Percentiles rank a stretch among this genome's conserved stretches.
These are phyloP conservation scores for Gnathonemus longibarbis DNA, from an alignment of 2,113 vertebrate species.

Conservation along the genomic window DNA sequence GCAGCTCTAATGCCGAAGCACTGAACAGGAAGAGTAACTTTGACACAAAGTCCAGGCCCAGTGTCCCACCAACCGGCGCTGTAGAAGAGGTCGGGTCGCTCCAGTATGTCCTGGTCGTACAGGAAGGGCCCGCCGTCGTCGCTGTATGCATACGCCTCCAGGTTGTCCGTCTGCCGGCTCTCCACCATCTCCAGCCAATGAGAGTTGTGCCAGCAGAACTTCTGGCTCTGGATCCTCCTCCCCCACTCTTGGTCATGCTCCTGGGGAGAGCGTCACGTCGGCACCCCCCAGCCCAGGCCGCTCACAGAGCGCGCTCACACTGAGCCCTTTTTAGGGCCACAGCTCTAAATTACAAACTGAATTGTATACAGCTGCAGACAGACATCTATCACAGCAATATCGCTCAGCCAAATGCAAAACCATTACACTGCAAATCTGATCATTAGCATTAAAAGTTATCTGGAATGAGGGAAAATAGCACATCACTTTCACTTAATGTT, in stretches of 20 bases:
- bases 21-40: background rate
- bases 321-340: background rate
- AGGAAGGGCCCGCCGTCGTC: slow-evolving; percentile 74
- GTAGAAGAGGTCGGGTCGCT: slow-evolving; percentile 83
- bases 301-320: background rate
- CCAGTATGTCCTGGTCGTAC: slow-evolving; percentile 73
- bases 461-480: background rate
- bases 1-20: background rate
- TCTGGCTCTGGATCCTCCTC: slow-evolving; percentile 82
- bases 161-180: slow-evolving; percentile 78
- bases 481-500: background rate
- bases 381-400: background rate
- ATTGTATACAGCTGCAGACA: background rate
- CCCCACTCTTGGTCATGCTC: slow-evolving; percentile 84
- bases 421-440: background rate
- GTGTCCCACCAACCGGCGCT: slow-evolving; percentile 61
- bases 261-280: too few relatives aligned
- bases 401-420: background rate
- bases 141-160: slow-evolving; percentile 68
- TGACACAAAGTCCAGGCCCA: background rate
- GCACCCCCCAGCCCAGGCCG: background rate
- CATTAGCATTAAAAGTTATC: background rate
- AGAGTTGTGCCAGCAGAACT: slow-evolving; percentile 89
- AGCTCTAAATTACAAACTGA: background rate
- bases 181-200: slow-evolving; percentile 95